phyloP scores from a whole-genome alignment of 2,113 vertebrate genomes.

The Xiphorhynchus elegans region DNA sequence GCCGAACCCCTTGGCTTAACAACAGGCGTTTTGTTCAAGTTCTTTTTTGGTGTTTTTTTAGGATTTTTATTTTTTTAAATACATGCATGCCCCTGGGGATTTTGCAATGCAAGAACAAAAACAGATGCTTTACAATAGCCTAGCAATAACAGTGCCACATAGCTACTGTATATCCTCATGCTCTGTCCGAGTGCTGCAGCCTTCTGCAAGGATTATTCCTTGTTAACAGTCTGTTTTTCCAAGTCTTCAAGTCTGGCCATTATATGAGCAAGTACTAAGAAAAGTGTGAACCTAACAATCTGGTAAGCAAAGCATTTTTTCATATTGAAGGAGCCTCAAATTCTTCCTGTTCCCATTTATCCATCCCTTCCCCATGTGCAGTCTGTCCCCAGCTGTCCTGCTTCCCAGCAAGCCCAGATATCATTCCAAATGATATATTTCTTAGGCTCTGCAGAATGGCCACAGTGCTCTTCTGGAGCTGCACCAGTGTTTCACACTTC shows the following conservation, averaged over 20 bases:
- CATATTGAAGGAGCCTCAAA: not conserved
- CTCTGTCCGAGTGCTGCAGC: not conserved
- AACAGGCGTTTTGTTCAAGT: not conserved
- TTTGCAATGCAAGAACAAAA: slow-evolving; percentile 10
- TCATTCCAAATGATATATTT: not conserved
- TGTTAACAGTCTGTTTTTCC: not conserved
- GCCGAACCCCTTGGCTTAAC: not conserved
- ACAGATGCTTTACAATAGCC: slow-evolving; percentile 48
- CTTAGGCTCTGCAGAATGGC: not conserved
- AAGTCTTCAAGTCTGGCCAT: not conserved
- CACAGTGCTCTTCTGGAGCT: not conserved
- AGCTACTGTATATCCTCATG: not conserved
- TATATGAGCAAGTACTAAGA: not conserved
- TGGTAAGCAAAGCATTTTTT: not conserved
- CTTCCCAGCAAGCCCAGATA: not conserved
- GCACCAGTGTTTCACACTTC: not conserved
- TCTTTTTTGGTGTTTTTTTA: not conserved
- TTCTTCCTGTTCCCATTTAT: not conserved
- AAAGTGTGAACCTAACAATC: not conserved
- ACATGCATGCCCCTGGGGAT: not conserved
- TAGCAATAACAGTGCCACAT: not conserved
- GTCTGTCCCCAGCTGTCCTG: not conserved
- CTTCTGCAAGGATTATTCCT: slow-evolving; percentile 62
- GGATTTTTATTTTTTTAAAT: not conserved
- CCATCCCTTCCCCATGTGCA: not conserved